Percentiles rank a stretch among this genome's conserved stretches.
Evolutionary conservation across 2,888 invertebrate genomes (phyloP).

Genomic region (Labia minor): DNA sequence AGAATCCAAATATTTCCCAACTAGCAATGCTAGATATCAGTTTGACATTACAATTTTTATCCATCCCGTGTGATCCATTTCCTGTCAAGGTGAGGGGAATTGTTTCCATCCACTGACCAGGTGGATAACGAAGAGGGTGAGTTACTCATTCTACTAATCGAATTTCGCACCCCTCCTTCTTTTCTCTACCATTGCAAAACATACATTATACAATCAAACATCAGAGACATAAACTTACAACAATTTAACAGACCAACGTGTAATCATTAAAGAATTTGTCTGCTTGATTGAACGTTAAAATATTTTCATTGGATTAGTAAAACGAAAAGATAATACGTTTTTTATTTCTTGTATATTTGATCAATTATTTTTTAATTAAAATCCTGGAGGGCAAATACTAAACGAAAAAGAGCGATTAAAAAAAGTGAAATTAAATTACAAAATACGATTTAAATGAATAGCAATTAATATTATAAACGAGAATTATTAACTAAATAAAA

Average conservation of each 20-base stretch:
- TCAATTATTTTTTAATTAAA: slow-evolving; percentile 1
- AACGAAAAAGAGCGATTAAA: background rate
- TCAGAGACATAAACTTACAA: background rate
- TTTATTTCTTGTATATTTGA: background rate
- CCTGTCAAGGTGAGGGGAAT: background rate
- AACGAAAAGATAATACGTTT: background rate
- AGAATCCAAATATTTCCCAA: too few species aligned
- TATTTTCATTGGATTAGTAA: background rate
- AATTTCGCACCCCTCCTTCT: background rate
- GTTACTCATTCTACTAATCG: too few species aligned
- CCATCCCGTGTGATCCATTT: background rate
- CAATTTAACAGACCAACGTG: background rate
- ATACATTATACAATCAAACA: background rate
- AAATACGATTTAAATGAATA: too few species aligned
- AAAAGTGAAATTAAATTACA: background rate
- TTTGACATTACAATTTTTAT: slow-evolving; percentile 2
- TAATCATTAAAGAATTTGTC: background rate
- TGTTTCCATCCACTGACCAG: background rate
- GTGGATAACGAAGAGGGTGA: too few species aligned
- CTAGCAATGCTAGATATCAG: background rate
- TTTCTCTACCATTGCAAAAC: background rate
- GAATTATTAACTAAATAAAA: too few species aligned
- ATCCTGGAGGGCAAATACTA: background rate
- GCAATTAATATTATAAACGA: too few species aligned
- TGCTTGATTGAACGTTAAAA: background rate